A percentile compares a stretch with the other conserved stretches of the same genome.
phyloP scores from a whole-genome alignment of 2,888 invertebrate genomes.

The Ferdinandea cuprea region DNA sequence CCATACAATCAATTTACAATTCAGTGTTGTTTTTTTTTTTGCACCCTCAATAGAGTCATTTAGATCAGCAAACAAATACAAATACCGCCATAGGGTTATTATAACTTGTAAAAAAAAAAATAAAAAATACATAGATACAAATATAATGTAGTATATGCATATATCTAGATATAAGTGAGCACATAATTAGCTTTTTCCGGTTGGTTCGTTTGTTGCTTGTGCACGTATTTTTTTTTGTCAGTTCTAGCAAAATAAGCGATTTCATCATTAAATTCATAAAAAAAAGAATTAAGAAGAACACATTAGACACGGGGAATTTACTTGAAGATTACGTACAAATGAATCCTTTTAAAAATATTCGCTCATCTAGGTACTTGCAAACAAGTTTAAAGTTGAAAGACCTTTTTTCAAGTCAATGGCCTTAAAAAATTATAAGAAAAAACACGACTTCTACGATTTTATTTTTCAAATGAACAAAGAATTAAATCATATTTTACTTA shows the following conservation, averaged over 20 bases:
- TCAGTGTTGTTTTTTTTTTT: slow-evolving; percentile 25
- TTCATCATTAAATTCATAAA: slow-evolving; percentile 32
- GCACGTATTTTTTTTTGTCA: slow-evolving; percentile 22
- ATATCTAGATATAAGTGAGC: slow-evolving; percentile 15
- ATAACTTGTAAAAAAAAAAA: slow-evolving; percentile 23
- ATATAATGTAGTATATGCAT: background rate
- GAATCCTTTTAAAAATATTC: slow-evolving; percentile 14
- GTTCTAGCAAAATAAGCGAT: slow-evolving; percentile 23
- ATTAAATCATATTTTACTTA: too few species aligned
- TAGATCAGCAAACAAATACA: slow-evolving; percentile 43
- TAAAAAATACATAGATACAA: background rate
- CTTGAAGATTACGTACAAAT: slow-evolving; percentile 8
- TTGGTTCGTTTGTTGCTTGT: slow-evolving; percentile 58
- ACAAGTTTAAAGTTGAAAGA: slow-evolving; percentile 17
- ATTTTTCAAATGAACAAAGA: background rate
- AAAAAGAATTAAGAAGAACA: slow-evolving; percentile 24
- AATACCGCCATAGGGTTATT: slow-evolving; percentile 15
- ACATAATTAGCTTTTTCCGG: slow-evolving; percentile 71
- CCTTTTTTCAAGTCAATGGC: slow-evolving; percentile 13
- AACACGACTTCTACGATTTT: too few species aligned
- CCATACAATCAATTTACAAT: slow-evolving; percentile 46
- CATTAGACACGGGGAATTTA: slow-evolving; percentile 63
- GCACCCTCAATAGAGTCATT: slow-evolving; percentile 16
- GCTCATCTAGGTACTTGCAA: background rate
- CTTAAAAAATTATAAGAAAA: background rate